A percentile compares a stretch with the other conserved stretches of the same genome.
These are phyloP conservation scores for Aegithalos caudatus DNA, from an alignment of 2,113 vertebrate genomes.

Conservation along the genomic window DNA sequence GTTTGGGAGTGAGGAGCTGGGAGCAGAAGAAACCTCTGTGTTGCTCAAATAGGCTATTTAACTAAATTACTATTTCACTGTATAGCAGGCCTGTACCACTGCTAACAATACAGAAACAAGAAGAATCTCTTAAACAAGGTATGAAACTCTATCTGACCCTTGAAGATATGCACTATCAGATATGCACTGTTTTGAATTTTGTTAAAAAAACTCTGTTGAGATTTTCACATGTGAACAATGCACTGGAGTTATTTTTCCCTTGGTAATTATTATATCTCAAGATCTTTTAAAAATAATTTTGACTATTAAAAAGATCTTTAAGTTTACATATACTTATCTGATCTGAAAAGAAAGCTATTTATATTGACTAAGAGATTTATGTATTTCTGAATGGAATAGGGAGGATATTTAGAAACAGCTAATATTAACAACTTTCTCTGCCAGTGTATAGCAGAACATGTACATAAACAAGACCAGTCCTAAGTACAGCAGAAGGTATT, in stretches of 20 bases:
- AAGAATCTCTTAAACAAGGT: background rate
- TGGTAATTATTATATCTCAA: background rate
- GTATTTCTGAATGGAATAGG: background rate
- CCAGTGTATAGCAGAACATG: background rate
- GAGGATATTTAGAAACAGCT: background rate
- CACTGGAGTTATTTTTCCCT: background rate
- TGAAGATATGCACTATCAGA: background rate
- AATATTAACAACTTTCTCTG: background rate
- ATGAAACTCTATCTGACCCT: background rate
- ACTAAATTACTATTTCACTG: background rate
- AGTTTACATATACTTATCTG: background rate
- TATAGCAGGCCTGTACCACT: background rate
- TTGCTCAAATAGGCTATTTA: background rate
- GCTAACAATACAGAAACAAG: background rate
- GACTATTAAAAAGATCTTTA: background rate
- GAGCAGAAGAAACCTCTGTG: background rate
- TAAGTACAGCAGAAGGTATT: background rate
- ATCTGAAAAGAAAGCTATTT: background rate
- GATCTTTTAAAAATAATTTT: background rate
- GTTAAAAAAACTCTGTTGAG: background rate
- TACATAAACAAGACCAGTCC: background rate
- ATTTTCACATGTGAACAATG: background rate
- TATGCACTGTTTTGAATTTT: background rate
- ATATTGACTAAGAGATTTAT: background rate
- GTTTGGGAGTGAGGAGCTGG: fast-evolving